phyloP scores from a whole-genome alignment of 2,797 vertebrate species.

The Luscinia megarhynchos region DNA sequence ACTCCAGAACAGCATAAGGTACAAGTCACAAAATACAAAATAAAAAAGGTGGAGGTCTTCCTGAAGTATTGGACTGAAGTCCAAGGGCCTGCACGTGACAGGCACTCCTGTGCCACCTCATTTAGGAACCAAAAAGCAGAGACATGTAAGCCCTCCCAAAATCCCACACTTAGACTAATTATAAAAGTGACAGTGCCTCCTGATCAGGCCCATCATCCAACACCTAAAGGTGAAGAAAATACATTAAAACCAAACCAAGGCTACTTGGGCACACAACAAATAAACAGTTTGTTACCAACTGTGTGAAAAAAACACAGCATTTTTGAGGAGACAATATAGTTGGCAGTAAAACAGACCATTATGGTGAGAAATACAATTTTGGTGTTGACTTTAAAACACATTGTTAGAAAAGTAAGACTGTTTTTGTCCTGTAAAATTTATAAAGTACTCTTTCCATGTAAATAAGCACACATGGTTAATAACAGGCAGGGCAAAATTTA shows the following conservation, averaged over 20 bases:
- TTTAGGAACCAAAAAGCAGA: not conserved
- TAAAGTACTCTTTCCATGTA: not conserved
- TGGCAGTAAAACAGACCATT: not conserved
- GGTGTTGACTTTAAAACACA: not conserved
- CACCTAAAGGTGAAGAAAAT: not conserved
- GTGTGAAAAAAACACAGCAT: not conserved
- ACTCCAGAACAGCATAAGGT: not conserved
- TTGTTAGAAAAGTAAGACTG: not conserved
- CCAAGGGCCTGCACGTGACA: not conserved
- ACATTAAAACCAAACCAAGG: not conserved
- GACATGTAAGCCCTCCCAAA: not conserved
- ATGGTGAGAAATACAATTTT: not conserved
- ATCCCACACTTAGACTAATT: fast-evolving
- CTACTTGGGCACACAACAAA: not conserved
- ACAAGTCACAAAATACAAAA: not conserved
- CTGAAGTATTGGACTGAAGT: not conserved
- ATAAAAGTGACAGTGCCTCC: not conserved
- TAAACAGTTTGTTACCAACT: not conserved
- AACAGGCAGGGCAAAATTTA: not conserved
- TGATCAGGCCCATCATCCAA: not conserved
- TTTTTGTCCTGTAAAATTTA: not conserved
- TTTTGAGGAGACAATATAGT: not conserved
- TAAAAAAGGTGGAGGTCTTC: not conserved
- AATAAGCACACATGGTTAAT: not conserved
- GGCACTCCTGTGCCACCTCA: not conserved